phyloP scores from a whole-genome alignment of 2,797 vertebrate genomes.

The Bryconaethiops microstoma region DNA sequence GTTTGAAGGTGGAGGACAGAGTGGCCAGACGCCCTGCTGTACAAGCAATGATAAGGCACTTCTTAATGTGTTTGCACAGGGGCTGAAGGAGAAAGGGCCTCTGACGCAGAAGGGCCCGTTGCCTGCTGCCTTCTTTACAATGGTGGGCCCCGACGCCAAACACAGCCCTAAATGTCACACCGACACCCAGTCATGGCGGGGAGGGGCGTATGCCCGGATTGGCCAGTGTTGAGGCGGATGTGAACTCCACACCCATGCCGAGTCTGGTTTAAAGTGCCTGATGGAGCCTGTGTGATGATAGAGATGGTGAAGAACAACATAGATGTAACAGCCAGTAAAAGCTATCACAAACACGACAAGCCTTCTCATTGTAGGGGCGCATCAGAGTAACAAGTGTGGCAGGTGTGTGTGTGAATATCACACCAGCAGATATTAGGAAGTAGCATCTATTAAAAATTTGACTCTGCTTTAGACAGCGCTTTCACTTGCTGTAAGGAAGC shows the following conservation, averaged over 20 bases:
- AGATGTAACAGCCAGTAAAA: background rate
- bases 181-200: conserved; percentile 28
- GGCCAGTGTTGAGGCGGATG: conserved; percentile 34
- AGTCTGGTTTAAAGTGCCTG: conserved; percentile 43
- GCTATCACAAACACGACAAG: conserved; percentile 54
- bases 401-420: conserved; percentile 24
- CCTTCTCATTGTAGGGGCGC: conserved; percentile 58
- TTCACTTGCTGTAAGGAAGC: background rate
- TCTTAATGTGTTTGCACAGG: conserved; percentile 84
- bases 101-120: conserved; percentile 80
- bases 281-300: conserved; percentile 29
- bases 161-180: conserved; percentile 61
- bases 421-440: conserved; percentile 9
- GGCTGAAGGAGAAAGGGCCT: conserved; percentile 74
- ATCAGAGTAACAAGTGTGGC: conserved; percentile 40
- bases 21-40: conserved; percentile 63
- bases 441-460: background rate
- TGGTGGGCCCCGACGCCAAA: conserved; percentile 57
- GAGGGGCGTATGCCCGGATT: conserved; percentile 45
- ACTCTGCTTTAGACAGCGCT: background rate
- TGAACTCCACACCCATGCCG: conserved; percentile 15
- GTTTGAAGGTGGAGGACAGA: conserved; percentile 27
- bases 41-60: conserved; percentile 80
- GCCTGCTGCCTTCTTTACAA: conserved; percentile 62
- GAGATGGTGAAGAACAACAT: conserved; percentile 16